Conservation (phyloP, 2,797 vertebrate genomes). For the Macrochelys suwanniensis region DNA sequence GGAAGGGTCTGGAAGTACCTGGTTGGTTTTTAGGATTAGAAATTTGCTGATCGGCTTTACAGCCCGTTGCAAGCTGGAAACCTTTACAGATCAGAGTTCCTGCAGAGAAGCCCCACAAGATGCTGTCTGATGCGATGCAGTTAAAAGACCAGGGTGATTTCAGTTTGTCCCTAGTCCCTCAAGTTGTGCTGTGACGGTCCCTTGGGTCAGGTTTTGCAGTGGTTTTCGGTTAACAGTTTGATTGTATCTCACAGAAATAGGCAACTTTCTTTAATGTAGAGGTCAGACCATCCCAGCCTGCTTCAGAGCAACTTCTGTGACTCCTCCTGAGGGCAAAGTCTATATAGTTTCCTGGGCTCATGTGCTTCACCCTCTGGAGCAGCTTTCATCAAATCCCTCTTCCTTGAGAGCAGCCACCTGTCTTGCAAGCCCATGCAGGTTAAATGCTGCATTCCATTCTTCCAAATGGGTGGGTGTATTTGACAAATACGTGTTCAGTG, state of each 20-base stretch:
- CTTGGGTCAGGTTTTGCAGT: no score
- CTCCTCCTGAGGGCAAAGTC: neutral
- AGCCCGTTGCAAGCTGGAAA: neutral
- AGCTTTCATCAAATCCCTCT: neutral
- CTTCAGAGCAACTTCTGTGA: neutral
- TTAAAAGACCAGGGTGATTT: neutral
- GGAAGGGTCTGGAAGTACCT: neutral
- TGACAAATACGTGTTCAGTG: neutral
- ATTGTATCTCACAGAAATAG: neutral
- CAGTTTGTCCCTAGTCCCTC: neutral
- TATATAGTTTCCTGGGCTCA: neutral
- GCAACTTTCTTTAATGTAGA: neutral
- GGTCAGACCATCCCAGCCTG: neutral
- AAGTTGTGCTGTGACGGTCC: no score
- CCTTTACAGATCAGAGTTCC: neutral
- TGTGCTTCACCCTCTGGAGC: neutral
- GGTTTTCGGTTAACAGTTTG: neutral
- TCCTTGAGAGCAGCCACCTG: slow-evolving; percentile 6
- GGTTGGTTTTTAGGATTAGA: neutral
- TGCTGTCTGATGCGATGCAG: no score
- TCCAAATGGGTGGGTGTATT: neutral
- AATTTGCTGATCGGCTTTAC: neutral
- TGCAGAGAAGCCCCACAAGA: neutral
- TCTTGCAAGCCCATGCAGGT: slow-evolving; percentile 55
- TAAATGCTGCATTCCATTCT: slow-evolving; percentile 7